Evolutionary conservation across 2,888 invertebrate species (phyloP), one percentile per base, ranked within the genome.

Genomic region (Heliothis peltigera): DNA sequence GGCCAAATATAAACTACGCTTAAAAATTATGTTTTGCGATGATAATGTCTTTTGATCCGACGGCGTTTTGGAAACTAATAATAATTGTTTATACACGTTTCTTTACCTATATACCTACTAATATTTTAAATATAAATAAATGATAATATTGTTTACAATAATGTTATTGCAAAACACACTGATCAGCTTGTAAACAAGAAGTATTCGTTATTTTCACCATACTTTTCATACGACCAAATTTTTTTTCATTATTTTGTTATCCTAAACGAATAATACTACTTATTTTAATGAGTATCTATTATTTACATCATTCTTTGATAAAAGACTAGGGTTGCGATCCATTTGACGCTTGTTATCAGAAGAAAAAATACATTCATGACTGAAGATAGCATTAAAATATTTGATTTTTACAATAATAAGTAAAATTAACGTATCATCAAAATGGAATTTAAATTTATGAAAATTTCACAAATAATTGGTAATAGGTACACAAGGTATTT

Each of bases 211-310:
- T 85, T 87, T 89, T 86, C 82, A 83, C 70, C 58, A 63, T 63
- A 66, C 72, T 85, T 84, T 86, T 83, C 79, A 73, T 85, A 89
- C 81, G 85, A 87, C 77, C 85, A 87, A 85, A 90, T 47, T 21
- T 22, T 86, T 89, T 88, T 87, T 87, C 89, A 87, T 75, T 88
- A 87, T 87, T 85, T 86, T 61, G 21, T 86, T 85, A 83, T 84
- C 87, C 91, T 93, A 90, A 85, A 89, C 90, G 90, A 91, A 92
- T 92, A 92, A 85, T 91, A 90, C 92, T 94, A 94, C 91, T 92
- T 93, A 92, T 87, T 65, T 87, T 89, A 89, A 91, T 89, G 91
- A 92, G 91, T 93, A 92, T 90, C 92, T 93, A 92, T 88, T 94
- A 94, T 94, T 91, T 94, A 94, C 94, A 94, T 84, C 82, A 87